Conservation (phyloP, 2,888 invertebrate species). For the Escarpia spicata region DNA sequence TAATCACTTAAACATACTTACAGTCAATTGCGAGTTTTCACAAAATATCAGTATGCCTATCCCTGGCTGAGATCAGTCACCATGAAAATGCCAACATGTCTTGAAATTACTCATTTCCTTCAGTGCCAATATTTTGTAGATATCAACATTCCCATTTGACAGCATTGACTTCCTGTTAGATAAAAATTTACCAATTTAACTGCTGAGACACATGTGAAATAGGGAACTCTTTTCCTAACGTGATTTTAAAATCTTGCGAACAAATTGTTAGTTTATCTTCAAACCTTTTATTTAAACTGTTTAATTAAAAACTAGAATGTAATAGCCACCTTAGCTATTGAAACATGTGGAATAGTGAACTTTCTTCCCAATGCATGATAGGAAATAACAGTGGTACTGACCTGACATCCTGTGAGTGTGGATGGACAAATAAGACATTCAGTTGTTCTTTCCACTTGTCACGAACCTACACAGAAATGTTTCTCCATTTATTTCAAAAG, state of each 20-base stretch:
- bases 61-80: not conserved
- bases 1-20: not conserved
- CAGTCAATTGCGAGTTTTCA: not conserved
- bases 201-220: not conserved
- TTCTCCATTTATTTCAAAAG: not conserved
- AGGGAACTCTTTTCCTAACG: too few relatives aligned
- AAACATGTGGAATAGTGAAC: not conserved
- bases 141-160: not conserved
- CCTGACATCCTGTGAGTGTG: not conserved
- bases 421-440: not conserved
- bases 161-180: not conserved
- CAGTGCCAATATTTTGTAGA: not conserved
- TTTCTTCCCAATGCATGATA: not conserved
- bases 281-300: too few relatives aligned
- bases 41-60: not conserved
- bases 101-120: not conserved
- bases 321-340: too few relatives aligned
- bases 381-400: not conserved
- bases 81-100: not conserved
- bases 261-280: too few relatives aligned
- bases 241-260: too few relatives aligned
- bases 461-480: not conserved
- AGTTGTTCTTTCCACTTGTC: not conserved
- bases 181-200: not conserved
- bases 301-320: too few relatives aligned